A percentile compares a stretch with the other conserved stretches of the same genome.
These are phyloP conservation scores for Carassius gibelio DNA, from an alignment of 2,113 vertebrate genomes.

Conservation along the genomic window DNA sequence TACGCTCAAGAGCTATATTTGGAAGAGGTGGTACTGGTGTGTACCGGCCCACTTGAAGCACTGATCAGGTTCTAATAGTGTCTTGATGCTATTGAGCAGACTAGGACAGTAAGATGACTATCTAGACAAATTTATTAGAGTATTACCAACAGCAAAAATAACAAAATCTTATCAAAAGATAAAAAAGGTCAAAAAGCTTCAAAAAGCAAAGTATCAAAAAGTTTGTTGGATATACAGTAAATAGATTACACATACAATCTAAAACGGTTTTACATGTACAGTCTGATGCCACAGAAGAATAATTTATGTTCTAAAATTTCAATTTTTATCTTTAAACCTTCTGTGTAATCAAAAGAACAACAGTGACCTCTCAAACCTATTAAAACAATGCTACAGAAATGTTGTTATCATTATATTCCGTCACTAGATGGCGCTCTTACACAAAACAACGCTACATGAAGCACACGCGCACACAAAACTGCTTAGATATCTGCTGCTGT, in stretches of 20 bases:
- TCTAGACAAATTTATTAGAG: not conserved
- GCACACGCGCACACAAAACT: no score
- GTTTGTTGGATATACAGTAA: not conserved
- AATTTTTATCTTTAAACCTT: no score
- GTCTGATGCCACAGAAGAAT: not conserved
- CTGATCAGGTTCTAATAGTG: no score
- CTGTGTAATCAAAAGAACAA: no score
- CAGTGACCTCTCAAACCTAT: no score
- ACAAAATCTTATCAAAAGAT: not conserved
- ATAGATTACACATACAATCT: not conserved
- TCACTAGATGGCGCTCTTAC: conserved; percentile 13
- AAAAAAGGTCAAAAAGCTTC: no score
- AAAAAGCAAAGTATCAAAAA: not conserved
- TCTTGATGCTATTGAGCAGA: not conserved
- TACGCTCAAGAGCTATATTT: no score
- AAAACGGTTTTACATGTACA: not conserved
- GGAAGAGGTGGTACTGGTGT: no score
- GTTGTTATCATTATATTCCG: not conserved
- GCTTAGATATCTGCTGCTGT: no score
- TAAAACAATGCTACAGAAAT: no score
- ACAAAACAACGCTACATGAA: not conserved
- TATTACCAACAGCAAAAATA: not conserved
- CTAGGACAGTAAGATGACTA: not conserved
- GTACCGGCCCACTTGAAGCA: no score
- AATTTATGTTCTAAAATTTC: no score